phyloP scores from a whole-genome alignment of 2,888 invertebrate species.

The Cantharis lateralis region DNA sequence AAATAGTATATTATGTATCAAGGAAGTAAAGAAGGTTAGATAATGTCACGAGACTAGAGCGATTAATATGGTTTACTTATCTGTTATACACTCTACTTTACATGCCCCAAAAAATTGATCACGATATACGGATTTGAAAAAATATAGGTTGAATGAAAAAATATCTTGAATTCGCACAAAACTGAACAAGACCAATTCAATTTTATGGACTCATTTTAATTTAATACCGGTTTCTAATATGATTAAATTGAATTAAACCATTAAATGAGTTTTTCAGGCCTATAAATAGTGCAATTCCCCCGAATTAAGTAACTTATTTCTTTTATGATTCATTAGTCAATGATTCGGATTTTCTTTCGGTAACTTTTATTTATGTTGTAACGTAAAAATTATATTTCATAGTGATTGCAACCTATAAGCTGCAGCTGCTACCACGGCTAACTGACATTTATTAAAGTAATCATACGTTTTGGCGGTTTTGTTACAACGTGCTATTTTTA shows the following conservation, averaged over 20 bases:
- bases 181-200: neutral
- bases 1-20: too few relatives aligned
- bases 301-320: neutral
- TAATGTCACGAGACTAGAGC: too few relatives aligned
- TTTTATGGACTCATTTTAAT: neutral
- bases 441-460: constrained; percentile 38
- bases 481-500: constrained; percentile 15
- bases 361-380: neutral
- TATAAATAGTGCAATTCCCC: neutral
- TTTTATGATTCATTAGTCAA: neutral
- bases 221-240: neutral
- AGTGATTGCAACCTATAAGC: constrained; percentile 37
- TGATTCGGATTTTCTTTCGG: neutral
- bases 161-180: too few relatives aligned
- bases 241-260: neutral
- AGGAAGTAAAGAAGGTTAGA: too few relatives aligned
- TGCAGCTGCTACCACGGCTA: constrained; percentile 35
- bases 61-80: too few relatives aligned
- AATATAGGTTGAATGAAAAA: too few relatives aligned
- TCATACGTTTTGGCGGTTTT: constrained; percentile 29
- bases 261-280: neutral
- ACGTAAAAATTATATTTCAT: constrained; percentile 37
- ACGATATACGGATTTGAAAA: too few relatives aligned
- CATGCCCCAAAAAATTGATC: too few relatives aligned
- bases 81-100: too few relatives aligned